Conservation (phyloP, 2,113 vertebrate species). For the Paradisaea rubra region DNA sequence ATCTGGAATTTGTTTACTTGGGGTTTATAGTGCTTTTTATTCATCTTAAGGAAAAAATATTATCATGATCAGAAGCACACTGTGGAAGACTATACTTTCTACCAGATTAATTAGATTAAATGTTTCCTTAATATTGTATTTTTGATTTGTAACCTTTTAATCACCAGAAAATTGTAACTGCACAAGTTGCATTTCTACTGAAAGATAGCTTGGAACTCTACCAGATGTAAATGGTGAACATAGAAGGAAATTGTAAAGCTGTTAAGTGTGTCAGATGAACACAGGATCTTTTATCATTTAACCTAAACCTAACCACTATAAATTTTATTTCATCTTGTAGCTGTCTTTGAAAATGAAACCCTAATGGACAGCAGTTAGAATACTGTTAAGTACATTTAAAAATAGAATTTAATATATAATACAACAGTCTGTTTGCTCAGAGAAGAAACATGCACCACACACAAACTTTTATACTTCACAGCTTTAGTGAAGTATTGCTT, state of each 20-base stretch:
- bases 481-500: background rate
- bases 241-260: background rate
- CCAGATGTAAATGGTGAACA: background rate
- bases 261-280: background rate
- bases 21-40: rapidly evolving
- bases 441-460: background rate
- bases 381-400: background rate
- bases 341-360: background rate
- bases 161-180: background rate
- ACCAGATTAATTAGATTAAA: background rate
- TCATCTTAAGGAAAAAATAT: background rate
- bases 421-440: background rate
- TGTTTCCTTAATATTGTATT: background rate
- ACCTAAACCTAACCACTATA: background rate
- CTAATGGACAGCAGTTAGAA: background rate
- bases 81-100: background rate
- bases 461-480: background rate
- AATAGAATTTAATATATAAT: background rate
- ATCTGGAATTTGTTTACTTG: background rate
- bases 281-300: background rate
- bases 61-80: background rate
- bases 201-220: background rate
- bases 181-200: background rate
- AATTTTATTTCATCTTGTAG: background rate
- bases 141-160: background rate